Percentiles rank a stretch among this genome's conserved stretches.
Conservation (phyloP, 2,797 vertebrate species). For the Enteromius treurensis region DNA sequence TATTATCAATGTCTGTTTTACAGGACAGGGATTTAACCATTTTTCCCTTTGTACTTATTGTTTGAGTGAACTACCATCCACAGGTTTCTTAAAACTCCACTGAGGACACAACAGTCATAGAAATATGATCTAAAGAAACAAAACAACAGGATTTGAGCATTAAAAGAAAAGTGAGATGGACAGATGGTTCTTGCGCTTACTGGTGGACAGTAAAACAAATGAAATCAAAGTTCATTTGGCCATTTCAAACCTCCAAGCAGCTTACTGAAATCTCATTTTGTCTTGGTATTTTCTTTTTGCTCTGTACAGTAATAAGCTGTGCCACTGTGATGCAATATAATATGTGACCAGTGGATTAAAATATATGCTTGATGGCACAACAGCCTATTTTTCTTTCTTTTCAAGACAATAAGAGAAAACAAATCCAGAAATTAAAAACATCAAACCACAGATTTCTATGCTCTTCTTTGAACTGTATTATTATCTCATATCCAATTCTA, state of each 20-base stretch:
- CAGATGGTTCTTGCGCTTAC: slow-evolving; percentile 74
- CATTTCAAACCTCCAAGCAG: slow-evolving; percentile 78
- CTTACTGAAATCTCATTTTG: slow-evolving; percentile 77
- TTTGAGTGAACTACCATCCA: too few species aligned
- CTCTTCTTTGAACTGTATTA: neutral
- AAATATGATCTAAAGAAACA: slow-evolving; percentile 8
- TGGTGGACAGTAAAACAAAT: slow-evolving; percentile 41
- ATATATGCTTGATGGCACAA: slow-evolving; percentile 55
- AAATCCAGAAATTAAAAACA: neutral
- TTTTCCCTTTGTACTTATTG: neutral
- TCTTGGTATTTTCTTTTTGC: slow-evolving; percentile 67
- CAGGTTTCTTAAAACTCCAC: neutral
- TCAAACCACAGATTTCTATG: neutral
- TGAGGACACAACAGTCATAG: neutral
- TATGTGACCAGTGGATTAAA: slow-evolving; percentile 65
- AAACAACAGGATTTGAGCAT: slow-evolving; percentile 43
- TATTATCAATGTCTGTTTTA: neutral
- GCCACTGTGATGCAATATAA: slow-evolving; percentile 32
- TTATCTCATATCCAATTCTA: neutral
- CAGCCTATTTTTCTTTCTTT: slow-evolving; percentile 49
- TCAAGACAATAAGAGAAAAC: neutral
- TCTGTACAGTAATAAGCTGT: slow-evolving; percentile 64
- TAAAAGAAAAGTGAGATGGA: slow-evolving; percentile 50
- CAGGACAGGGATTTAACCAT: neutral
- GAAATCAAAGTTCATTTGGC: slow-evolving; percentile 70